phyloP scores from a whole-genome alignment of 2,113 vertebrate species.

The Suricata suricatta region DNA sequence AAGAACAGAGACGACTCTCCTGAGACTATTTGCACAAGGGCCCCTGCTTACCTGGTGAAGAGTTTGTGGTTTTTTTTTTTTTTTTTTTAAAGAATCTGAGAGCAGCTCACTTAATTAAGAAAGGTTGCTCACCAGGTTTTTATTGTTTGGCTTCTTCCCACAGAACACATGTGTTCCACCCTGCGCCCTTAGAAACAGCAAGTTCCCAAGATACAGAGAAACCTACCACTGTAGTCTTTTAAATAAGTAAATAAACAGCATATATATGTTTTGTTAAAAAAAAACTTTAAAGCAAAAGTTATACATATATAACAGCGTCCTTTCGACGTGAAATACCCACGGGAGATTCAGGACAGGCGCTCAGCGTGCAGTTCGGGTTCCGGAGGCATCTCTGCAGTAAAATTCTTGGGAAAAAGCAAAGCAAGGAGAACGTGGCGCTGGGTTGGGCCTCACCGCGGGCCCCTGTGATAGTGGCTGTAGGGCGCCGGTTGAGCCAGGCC shows the following conservation, averaged over 20 bases:
- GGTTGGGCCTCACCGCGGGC: constrained; percentile 35
- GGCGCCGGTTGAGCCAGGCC: not conserved
- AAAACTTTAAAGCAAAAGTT: constrained; percentile 91
- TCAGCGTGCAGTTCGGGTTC: constrained; percentile 77
- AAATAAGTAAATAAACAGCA: constrained; percentile 99
- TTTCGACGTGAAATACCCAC: constrained; percentile 91
- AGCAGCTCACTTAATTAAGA: constrained; percentile 72
- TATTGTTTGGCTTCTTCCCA: constrained; percentile 90
- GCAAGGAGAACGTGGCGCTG: constrained; percentile 73
- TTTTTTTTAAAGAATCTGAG: constrained; percentile 63
- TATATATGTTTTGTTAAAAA: constrained; percentile 86
- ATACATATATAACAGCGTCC: constrained; percentile 87
- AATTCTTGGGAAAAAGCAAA: constrained; percentile 82
- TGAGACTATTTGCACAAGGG: not conserved
- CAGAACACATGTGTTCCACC: constrained; percentile 86
- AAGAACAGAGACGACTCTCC: not conserved
- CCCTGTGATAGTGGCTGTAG: not conserved
- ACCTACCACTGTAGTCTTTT: constrained; percentile 92
- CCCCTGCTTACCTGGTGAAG: not conserved
- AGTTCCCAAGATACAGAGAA: constrained; percentile 89
- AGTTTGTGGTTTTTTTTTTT: not conserved
- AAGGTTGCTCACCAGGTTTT: constrained; percentile 90
- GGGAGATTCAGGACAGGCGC: constrained; percentile 84
- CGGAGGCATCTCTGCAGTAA: constrained; percentile 80
- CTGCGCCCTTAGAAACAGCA: constrained; percentile 92